Evolutionary conservation across 2,113 vertebrate species (phyloP), one percentile per base, ranked within the genome.

Genomic region (Campylomormyrus numenius): DNA sequence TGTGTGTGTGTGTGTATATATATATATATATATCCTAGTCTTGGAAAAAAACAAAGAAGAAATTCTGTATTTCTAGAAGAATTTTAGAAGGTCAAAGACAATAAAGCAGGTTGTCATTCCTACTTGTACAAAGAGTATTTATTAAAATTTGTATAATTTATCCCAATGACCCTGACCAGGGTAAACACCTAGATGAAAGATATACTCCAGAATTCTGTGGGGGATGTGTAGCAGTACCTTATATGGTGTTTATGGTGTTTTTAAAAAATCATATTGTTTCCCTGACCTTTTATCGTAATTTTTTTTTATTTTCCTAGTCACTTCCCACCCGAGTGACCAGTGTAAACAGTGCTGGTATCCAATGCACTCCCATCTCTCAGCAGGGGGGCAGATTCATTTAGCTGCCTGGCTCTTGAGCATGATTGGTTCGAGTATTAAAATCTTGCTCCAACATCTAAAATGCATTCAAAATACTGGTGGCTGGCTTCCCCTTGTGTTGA

Each of bases 251-350:
- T 90, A 88, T 92, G 91, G 85, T 92, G 58, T 88, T 90, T 90
- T 90, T 85, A 90, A 92, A 87, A 90, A 88, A 89, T 90, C 90
- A 92, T 91, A 94, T 90, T 94, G 92, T 92, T 91, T 17, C 27
- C 93, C 93, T 94, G 93, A 93, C 92, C 89, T 88, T 94, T 92
- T 31, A 48, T 42, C 17, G 0, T 39, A 42, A 42, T 46, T 50
- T 74, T n/a, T 74, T 84, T 88, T 88, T n/a, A 27, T 85, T 91
- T 56, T 58, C 46, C 46, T 58, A 10, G 15, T 13, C 62, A 70
- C 62, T 70, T 70, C 27, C 62, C 62, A 42, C 27, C 83, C 35
- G 85, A 90, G 89, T 88, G 70, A 74, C 49, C 45, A 70, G 31
- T 70, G 56, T 91, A 89, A 92, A 83, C 90, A 31, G 27, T 42